Evolutionary conservation across 1,140 invertebrate genomes (phyloP), one percentile per base, ranked within the genome.

Genomic region (Neocloeon triangulifer): DNA sequence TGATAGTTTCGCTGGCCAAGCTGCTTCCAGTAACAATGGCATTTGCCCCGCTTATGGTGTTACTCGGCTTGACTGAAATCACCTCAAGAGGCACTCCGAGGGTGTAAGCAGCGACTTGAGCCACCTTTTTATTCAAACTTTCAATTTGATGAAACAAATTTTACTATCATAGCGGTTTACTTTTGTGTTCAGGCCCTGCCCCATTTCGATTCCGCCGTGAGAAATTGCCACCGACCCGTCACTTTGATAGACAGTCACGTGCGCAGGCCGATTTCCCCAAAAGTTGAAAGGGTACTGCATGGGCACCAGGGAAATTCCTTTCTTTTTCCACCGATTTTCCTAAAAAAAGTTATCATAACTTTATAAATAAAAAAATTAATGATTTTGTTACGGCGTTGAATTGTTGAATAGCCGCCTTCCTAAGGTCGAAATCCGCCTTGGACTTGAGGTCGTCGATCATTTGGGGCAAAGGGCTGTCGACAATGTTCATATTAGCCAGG

Each of bases 251-350:
- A 70, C 79, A 35, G 85, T 62, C 3, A 72, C 66, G 2, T 85
- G 59, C 14, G 69, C 51, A 0, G 64, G 63, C 41, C 66, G 63
- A 39, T 54, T 77, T 13, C 64, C 59, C 13, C 64, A 65, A 28
- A 54, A 59, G 35, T 61, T 58, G 5, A 45, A 45, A 8, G 73
- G 47, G 2, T 60, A 56, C 33, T 63, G 62, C 63, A 80, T 69
- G 0, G 69, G 61, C 15, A 69, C 48, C 2, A 80, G 16, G 19
- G 67, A 60, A 9, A 82, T 55, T 5, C 73, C 74, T 19, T 65
- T 59, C 45, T 82, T 84, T 38, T 61, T 69, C 79, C 79, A 84
- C 17, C 73, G 59, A 55, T 82, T 79, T n/a, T n/a, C n/a, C n/a
- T n/a, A n/a, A n/a, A n/a, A n/a, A n/a, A n/a, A n/a, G n/a, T n/a